Evolutionary conservation across 64 coral and sea anemone species (phyloP), one percentile per base, ranked within the genome.

Genomic region (Acropora tenuis): DNA sequence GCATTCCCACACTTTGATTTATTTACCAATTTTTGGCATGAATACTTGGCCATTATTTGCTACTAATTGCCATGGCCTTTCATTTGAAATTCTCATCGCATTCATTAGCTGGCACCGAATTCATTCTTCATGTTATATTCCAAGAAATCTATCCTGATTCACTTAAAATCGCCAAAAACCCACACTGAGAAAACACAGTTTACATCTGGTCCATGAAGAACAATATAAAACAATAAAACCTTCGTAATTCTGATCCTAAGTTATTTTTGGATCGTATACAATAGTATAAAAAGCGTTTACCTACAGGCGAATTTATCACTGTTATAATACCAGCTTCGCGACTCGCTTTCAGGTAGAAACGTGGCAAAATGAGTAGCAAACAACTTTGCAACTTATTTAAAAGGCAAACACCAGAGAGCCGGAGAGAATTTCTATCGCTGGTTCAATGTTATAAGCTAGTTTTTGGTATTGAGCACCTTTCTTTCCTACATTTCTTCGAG

Each of bases 21-120:
- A 43, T 78, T 78, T 78, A 78, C 76, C 12, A 7, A 78, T 78
- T 78, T 78, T 49, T 49, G 3, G 5, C 6, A 11, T 47, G 43
- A n/a, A 77, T 47, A 77, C 20, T 44, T 15, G 41, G 0, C 40
- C 20, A 11, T 77, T 77, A 8, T 63, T 15, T 18, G 8, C 59
- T 12, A 2, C 8, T 77, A 47, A 10, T 46, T 47, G 41, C 75
- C 75, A 77, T 77, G 20, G 20, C 75, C 75, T 77, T 77, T 3
- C 75, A 77, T 41, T 44, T 77, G 46, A 77, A 11, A 30, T 77
- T 77, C 75, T 77, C 41, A 77, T 77, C 43, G 75, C 48, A 15
- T 77, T 77, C 75, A 77, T 77, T 77, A 77, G 41, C 42, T 6
- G 48, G 42, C 41, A 30, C 41, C 20, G 43, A 77, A 77, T 43